Conservation (phyloP, 2,888 invertebrate genomes). For the Eupithecia subfuscata region DNA sequence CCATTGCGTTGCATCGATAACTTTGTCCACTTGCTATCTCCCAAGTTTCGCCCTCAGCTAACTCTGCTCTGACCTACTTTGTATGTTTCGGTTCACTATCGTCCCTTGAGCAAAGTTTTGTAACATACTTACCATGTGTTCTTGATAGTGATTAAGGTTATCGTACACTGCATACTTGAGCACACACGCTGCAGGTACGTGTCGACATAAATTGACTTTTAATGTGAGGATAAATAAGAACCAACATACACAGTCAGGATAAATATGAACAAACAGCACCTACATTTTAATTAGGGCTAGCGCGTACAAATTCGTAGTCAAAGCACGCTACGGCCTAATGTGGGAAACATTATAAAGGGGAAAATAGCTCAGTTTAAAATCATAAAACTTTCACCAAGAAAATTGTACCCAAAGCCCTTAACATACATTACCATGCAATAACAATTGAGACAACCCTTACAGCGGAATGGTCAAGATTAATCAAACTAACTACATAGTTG, state of each 20-base stretch:
- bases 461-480: conserved; percentile 25
- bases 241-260: background rate
- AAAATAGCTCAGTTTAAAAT: background rate
- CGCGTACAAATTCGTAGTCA: background rate
- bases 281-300: no score
- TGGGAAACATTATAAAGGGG: background rate
- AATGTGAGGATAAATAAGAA: background rate
- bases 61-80: conserved; percentile 25
- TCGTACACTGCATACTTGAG: background rate
- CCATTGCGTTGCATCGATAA: conserved; percentile 29
- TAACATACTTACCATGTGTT: conserved; percentile 6
- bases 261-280: background rate
- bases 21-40: conserved; percentile 21
- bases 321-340: background rate
- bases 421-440: conserved; percentile 16
- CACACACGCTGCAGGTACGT: background rate
- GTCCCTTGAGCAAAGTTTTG: background rate
- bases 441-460: conserved; percentile 6
- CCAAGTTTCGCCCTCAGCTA: conserved; percentile 24
- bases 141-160: background rate
- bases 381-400: conserved; percentile 1
- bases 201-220: background rate
- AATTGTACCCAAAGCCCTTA: background rate
- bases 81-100: background rate
- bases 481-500: conserved; percentile 35